Conservation (phyloP, 2,797 vertebrate species). For the Gymnoscopelus microlampas region DNA sequence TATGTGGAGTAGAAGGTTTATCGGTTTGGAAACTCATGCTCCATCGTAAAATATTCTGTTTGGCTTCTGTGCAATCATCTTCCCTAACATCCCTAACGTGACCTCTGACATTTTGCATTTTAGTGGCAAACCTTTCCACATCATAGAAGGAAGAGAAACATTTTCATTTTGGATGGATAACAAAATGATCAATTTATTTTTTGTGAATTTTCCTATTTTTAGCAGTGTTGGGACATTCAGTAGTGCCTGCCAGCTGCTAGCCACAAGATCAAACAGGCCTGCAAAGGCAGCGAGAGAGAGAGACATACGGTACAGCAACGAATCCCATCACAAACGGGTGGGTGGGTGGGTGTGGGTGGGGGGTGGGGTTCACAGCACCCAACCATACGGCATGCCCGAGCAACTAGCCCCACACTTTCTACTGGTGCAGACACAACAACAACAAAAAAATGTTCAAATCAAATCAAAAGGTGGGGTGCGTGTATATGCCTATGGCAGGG, state of each 20-base stretch:
- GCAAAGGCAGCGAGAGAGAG: slow-evolving; percentile 30
- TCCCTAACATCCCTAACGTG: background rate
- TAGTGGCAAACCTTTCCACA: no score
- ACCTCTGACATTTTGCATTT: background rate
- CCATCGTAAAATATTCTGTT: background rate
- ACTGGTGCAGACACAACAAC: slow-evolving; percentile 43
- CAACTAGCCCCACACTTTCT: slow-evolving; percentile 67
- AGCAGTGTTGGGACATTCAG: slow-evolving; percentile 25
- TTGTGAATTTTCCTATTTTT: background rate
- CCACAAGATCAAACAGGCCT: slow-evolving; percentile 59
- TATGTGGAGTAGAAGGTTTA: slow-evolving; percentile 3
- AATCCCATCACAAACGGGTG: slow-evolving; percentile 50
- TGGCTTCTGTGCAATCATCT: slow-evolving; percentile 6
- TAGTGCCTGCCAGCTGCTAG: slow-evolving; percentile 44
- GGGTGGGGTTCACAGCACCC: slow-evolving; percentile 67
- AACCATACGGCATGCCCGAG: slow-evolving; percentile 76
- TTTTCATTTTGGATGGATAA: background rate
- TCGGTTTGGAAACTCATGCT: no score
- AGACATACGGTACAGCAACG: slow-evolving; percentile 40
- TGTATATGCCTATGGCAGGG: slow-evolving; percentile 57
- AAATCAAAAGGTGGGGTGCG: slow-evolving; percentile 49
- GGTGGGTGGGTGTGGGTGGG: background rate
- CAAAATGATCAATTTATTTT: no score
- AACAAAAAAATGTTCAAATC: background rate
- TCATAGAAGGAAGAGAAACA: no score